These are phyloP conservation scores for Anguilla anguilla DNA, from an alignment of 2,797 vertebrate genomes.

Conservation along the genomic window DNA sequence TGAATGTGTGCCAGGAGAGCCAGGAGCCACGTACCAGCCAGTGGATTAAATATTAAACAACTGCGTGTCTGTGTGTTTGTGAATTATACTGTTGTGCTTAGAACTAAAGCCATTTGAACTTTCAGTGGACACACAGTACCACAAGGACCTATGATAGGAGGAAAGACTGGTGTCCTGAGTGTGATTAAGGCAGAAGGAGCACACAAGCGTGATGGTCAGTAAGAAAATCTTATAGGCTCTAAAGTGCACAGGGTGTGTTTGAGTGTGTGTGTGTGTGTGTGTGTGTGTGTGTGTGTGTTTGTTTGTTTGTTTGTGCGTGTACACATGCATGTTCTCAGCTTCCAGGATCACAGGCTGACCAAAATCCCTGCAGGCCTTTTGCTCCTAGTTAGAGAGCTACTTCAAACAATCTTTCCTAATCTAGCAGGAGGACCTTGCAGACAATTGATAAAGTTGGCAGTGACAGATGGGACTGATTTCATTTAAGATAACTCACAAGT, in stretches of 20 bases:
- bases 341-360: not conserved
- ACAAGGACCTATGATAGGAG: not conserved
- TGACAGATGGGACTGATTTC: not conserved
- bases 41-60: conserved; percentile 34
- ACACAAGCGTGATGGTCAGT: not conserved
- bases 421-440: not conserved
- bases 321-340: not conserved
- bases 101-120: not conserved
- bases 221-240: not conserved
- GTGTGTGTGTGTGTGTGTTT: not conserved
- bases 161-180: not conserved
- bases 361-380: not conserved
- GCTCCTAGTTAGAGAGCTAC: not conserved
- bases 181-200: not conserved
- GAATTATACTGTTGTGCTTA: not conserved
- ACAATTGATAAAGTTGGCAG: not conserved
- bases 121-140: not conserved
- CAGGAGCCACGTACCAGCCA: not conserved
- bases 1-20: conserved; percentile 9
- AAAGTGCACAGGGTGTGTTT: not conserved
- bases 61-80: conserved; percentile 27
- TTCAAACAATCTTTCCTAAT: not conserved
- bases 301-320: not conserved
- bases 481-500: not conserved
- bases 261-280: not conserved